A percentile compares a stretch with the other conserved stretches of the same genome.
phyloP scores from a whole-genome alignment of 1,140 invertebrate species.

The Galleria mellonella region DNA sequence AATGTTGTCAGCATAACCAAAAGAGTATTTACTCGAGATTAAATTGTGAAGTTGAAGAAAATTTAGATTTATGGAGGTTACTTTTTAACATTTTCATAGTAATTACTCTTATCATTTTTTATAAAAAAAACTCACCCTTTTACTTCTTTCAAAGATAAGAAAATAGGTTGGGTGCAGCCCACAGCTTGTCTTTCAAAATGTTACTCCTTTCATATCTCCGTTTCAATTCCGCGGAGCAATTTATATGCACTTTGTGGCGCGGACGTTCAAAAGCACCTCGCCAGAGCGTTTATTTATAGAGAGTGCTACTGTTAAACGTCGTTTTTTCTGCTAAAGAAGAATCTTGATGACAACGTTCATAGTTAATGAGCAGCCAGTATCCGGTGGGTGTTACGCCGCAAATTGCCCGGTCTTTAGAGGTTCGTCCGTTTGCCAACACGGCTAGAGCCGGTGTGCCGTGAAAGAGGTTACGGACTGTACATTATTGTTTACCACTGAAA shows the following conservation, averaged over 20 bases:
- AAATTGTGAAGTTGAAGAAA: no score
- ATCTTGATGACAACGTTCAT: constrained; percentile 69
- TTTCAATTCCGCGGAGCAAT: constrained; percentile 63
- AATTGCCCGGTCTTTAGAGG: constrained; percentile 57
- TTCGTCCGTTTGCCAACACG: constrained; percentile 47
- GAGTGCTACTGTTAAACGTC: constrained; percentile 58
- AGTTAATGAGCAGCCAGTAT: constrained; percentile 69
- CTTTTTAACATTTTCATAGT: no score
- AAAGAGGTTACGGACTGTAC: constrained; percentile 54
- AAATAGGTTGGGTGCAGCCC: constrained; percentile 19
- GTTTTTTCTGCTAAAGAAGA: constrained; percentile 65
- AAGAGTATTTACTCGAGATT: no score
- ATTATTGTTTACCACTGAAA: constrained; percentile 61
- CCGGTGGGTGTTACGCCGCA: constrained; percentile 47
- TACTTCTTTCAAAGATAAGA: constrained; percentile 14
- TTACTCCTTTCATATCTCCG: constrained; percentile 58
- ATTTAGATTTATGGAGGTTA: no score
- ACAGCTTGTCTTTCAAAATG: constrained; percentile 50
- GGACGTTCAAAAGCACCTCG: constrained; percentile 50
- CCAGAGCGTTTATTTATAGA: constrained; percentile 47
- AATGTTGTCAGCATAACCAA: no score
- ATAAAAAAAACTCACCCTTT: no score
- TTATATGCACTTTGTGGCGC: constrained; percentile 70
- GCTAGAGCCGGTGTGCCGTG: constrained; percentile 38
- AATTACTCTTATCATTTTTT: no score